phyloP scores from a whole-genome alignment of 2,797 vertebrate genomes.

The Tapirus indicus region DNA sequence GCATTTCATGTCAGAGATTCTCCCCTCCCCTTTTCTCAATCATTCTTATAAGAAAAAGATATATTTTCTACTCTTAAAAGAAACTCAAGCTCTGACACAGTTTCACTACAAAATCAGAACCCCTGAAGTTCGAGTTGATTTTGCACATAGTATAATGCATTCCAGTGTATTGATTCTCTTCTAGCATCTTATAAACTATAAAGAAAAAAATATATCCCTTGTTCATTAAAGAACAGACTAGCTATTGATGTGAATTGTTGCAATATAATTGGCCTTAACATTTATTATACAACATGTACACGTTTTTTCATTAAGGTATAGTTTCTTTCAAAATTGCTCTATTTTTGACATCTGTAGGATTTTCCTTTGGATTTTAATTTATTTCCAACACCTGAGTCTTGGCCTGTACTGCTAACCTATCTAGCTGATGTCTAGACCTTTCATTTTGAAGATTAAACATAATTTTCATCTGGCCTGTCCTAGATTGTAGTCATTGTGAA shows the following conservation, averaged over 20 bases:
- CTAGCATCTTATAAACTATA: neutral
- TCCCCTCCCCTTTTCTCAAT: neutral
- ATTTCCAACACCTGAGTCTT: neutral
- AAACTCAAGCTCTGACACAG: neutral
- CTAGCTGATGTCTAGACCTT: neutral
- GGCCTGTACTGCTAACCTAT: neutral
- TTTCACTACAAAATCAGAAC: constrained; percentile 9
- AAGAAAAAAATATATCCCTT: neutral
- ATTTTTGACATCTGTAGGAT: neutral
- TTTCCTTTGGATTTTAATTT: neutral
- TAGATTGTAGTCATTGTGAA: neutral
- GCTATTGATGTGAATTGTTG: neutral
- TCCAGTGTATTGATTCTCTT: neutral
- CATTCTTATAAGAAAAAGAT: neutral
- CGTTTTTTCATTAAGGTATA: neutral
- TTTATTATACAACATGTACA: neutral
- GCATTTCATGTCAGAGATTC: neutral
- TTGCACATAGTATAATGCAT: constrained; percentile 44
- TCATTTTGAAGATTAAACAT: constrained; percentile 43
- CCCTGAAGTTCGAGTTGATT: constrained; percentile 4
- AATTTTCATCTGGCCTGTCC: neutral
- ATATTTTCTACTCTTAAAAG: constrained; percentile 24
- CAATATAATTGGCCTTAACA: neutral
- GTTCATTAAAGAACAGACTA: neutral
- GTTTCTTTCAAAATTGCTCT: neutral